Base-by-base conservation (phyloP, 2,888 invertebrate species). In the Schizaphis graminum region DNA sequence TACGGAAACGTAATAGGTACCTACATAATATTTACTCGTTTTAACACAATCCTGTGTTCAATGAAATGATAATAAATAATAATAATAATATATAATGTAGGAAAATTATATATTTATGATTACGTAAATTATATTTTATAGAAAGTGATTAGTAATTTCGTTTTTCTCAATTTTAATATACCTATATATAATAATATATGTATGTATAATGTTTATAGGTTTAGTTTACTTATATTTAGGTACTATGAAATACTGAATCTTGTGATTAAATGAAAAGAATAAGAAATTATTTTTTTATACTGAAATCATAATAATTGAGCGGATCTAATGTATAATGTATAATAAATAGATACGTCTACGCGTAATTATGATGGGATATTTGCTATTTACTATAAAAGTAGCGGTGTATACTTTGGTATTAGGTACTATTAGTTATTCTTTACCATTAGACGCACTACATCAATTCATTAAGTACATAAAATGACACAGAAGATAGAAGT, bases 301-400 rank as follows among this genome's bases (percentile, higher is more conserved):
- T 16, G 24, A 44, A 86, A 47, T 16, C 35, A 92, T 56, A 89
- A 93, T 93, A 89, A 93, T 93, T 93, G 89, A 93, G 89, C 93
- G 93, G 84, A 89, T 89, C 93, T 77, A 93, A 93, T 93, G 67
- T 84, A 88, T 26, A 87, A 92, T 88, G 41, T 47, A 91, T n/a
- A 47, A 57, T 61, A 49, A 56, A 89, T 89, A 47, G 11, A 16
- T 35, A 91, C n/a, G 7, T 49, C 5, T 47, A 86, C 28, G 35
- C 7, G 21, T 35, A 56, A 47, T 53, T 44, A 77, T 93, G 77
- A 77, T 93, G 77, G 57, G 41, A 5, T 61, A 86, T n/a, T 67
- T 41, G 0, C 16, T 92, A 92, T 61, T 85, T 56, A 85, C 57
- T 86, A 89, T 93, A 93, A 88, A 89, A 93, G 35, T 44, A 93